Conservation (phyloP, 2,797 vertebrate species). For the Phylloscopus collybita region DNA sequence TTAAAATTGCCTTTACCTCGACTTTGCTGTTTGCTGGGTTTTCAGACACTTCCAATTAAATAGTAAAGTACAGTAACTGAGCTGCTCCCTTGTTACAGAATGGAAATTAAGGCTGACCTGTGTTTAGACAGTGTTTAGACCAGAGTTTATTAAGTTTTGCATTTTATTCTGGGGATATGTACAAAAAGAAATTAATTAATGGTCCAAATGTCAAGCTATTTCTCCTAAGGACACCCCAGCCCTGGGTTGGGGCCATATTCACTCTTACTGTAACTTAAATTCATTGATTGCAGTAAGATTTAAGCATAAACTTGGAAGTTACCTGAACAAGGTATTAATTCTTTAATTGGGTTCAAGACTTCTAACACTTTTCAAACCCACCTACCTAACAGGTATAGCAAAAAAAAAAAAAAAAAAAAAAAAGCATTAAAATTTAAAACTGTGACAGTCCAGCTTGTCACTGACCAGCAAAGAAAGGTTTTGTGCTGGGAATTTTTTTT, state of each 20-base stretch:
- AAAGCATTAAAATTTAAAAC: background rate
- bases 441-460: background rate
- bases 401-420: background rate
- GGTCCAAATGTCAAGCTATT: background rate
- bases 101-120: background rate
- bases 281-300: background rate
- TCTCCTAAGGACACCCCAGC: accelerated
- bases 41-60: background rate
- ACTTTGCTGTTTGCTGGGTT: background rate
- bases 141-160: background rate
- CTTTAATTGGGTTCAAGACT: background rate
- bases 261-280: background rate
- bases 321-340: background rate
- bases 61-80: background rate
- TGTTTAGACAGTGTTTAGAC: background rate
- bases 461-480: background rate
- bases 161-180: background rate
- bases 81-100: background rate
- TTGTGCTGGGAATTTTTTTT: background rate
- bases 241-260: background rate
- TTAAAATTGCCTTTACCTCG: background rate
- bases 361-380: background rate
- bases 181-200: background rate
- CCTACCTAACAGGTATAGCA: background rate
- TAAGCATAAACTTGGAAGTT: background rate